Conservation (phyloP, 2,888 invertebrate species). For the Macropis europaea region DNA sequence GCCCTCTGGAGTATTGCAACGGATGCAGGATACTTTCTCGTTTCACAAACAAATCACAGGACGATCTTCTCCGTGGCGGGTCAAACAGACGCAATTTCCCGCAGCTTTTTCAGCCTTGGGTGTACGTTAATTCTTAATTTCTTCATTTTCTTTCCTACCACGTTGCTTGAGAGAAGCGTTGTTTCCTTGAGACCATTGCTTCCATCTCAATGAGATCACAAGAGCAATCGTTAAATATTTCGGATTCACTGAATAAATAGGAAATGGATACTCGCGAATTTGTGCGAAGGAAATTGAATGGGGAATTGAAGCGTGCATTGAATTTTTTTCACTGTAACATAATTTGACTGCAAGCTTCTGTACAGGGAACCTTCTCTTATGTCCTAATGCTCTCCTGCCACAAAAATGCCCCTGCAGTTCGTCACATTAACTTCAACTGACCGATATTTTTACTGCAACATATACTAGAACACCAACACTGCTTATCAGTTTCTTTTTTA, state of each 20-base stretch:
- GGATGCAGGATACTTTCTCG: conserved; percentile 33
- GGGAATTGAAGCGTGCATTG: background rate
- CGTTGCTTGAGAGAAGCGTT: background rate
- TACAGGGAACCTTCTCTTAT: background rate
- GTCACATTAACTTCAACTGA: no score
- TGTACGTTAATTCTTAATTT: conserved; percentile 58
- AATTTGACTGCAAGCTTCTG: background rate
- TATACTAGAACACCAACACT: no score
- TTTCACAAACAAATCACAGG: conserved; percentile 56
- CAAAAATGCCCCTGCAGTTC: no score
- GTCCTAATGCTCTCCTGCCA: no score
- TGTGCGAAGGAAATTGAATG: background rate
- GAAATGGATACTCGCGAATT: background rate
- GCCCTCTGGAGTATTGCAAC: background rate
- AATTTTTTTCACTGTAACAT: background rate
- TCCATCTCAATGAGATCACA: background rate
- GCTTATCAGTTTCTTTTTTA: no score
- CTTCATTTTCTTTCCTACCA: conserved; percentile 46
- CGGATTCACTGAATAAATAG: conserved; percentile 8
- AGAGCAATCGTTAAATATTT: conserved; percentile 32
- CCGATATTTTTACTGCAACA: no score
- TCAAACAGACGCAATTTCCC: conserved; percentile 39
- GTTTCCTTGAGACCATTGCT: background rate
- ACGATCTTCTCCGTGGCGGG: conserved; percentile 15
- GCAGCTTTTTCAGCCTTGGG: conserved; percentile 13